Conservation (phyloP, 2,797 vertebrate species). For the Balearica regulorum region DNA sequence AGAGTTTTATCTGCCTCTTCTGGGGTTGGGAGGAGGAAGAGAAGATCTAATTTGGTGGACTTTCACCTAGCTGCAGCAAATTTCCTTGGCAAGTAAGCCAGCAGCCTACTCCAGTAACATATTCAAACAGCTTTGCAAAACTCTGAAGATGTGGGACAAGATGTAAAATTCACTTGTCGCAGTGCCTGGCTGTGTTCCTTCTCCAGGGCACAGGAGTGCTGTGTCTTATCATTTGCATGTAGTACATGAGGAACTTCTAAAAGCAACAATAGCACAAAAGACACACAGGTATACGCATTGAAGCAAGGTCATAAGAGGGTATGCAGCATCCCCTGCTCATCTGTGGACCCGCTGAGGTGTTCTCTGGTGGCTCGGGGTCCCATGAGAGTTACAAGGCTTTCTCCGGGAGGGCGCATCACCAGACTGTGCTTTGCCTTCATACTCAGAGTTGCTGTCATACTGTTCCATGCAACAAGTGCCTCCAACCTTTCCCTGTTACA, state of each 20-base stretch:
- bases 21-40: background rate
- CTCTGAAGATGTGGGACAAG: background rate
- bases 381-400: background rate
- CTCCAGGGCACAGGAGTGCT: background rate
- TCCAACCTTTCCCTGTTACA: background rate
- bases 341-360: fast-evolving
- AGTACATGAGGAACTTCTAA: background rate
- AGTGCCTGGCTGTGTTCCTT: background rate
- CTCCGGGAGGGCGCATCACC: background rate
- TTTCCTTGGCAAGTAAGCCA: background rate
- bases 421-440: background rate
- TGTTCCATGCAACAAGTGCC: background rate
- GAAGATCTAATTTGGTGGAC: background rate
- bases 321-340: background rate
- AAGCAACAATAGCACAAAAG: fast-evolving
- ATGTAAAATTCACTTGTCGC: background rate
- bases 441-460: background rate
- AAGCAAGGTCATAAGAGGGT: background rate
- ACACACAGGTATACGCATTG: fast-evolving
- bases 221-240: background rate
- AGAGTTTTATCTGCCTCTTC: background rate
- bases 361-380: background rate
- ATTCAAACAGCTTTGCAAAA: background rate
- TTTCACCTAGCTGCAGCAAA: background rate
- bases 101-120: background rate